Evolutionary conservation across 2,797 vertebrate species (phyloP), one percentile per base, ranked within the genome.

Genomic region (Sebastes ruberrimus): DNA sequence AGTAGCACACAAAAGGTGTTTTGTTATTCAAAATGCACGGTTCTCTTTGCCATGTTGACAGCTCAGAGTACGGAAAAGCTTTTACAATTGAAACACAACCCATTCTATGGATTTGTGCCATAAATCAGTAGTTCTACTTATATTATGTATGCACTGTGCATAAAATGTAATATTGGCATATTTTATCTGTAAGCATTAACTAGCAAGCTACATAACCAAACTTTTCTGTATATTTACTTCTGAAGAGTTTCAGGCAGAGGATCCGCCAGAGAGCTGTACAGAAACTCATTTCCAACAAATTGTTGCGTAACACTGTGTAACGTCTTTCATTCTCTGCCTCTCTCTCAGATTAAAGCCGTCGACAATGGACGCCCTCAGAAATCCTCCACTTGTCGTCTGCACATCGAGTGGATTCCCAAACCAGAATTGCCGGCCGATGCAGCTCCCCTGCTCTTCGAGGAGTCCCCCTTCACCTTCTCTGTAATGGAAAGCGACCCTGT

Each of bases 321-420:
- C 83, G 53, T 64, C 61, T 42, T 57, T 62, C n/a, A 33, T 61
- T 83, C 59, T 59, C 53, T 60, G 16, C 69, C 32, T 60, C 55
- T 61, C 61, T 57, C 30, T 75, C 89, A 99, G 99, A 99, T 99
- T 89, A 99, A 99, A 95, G 99, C 97, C 2, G 97, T 99, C 73
- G 99, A 99, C 94, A 99, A 99, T 25, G 99, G 99, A 6, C 97
- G 98, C 2, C 98, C 99, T 76, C 98, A 99, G 92, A 99, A 98
- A 81, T 98, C 96, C 1, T 97, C 98, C 42, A 97, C 95, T 38
- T 97, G 98, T 13, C 97, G 98, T 2, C 95, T 99, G 87, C 98
- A 99, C 82, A 96, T 99, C 65, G 98, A 99, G 93, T 99, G 99
- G 99, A 99, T 99, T 89, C 91, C 96, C 66, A 99, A 97, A 86